Evolutionary conservation across 2,888 invertebrate genomes (phyloP), one percentile per base, ranked within the genome.

Genomic region (Colletes collaris): DNA sequence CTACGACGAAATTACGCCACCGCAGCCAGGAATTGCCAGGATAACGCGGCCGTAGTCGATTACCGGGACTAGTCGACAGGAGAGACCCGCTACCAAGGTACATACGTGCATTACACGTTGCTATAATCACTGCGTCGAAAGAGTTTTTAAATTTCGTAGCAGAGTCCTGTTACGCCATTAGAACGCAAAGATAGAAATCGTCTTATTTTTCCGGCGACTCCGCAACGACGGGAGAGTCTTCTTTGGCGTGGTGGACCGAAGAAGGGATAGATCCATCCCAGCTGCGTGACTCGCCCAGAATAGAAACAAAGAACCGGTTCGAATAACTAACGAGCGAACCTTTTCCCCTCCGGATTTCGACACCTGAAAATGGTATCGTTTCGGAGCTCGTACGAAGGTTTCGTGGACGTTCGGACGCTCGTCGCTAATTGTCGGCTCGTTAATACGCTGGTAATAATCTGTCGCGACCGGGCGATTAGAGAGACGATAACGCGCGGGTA

Each of bases 21-120:
- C 62, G 70, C 58, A 52, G 68, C 65, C 73, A 72, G 79, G 59
- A 86, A 86, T 82, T 79, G 72, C 66, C 75, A 67, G 80, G 80
- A 86, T 84, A 80, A 84, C 82, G 84, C 72, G 44, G 68, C 59
- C 58, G 49, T 60, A 46, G 50, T 73, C 72, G 76, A 76, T 85
- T 83, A 77, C 68, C n/a, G 53, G 40, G 76, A 68, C 67, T 76
- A 78, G 82, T 49, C 64, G 10, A 16, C 69, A 52, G 35, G 37
- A 55, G 67, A 40, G 78, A 71, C 69, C 37, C 52, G 13, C 59
- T 68, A 59, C 53, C 74, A 67, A 55, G 37, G 52, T 59, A 46
- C 80, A 76, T 82, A 80, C 46, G 68, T 72, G 62, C 64, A 56
- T 75, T 79, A 65, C 71, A 69, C 74, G 8, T 64, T 40, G 56